These are phyloP conservation scores for Mythimna impura DNA, from an alignment of 2,888 invertebrate species.

Conservation along the genomic window DNA sequence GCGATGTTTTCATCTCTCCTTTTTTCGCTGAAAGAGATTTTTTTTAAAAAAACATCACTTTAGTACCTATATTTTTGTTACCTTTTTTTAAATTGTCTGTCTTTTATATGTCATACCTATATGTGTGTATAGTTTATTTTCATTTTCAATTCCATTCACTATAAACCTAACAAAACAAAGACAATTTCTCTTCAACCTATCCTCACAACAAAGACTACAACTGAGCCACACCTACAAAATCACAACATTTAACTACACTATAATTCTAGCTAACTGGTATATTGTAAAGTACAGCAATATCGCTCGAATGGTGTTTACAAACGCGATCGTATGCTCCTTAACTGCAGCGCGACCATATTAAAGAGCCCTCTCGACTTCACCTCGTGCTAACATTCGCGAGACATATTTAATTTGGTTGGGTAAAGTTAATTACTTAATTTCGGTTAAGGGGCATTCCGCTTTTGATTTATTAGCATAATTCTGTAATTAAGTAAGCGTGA, in stretches of 20 bases:
- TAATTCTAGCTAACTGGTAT: slow-evolving; percentile 68
- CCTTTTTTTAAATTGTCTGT: no score
- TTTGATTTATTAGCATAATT: slow-evolving; percentile 85
- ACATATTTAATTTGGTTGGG: slow-evolving; percentile 73
- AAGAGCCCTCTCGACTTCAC: slow-evolving; percentile 64
- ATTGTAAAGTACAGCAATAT: slow-evolving; percentile 71
- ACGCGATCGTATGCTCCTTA: slow-evolving; percentile 77
- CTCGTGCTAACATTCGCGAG: slow-evolving; percentile 64
- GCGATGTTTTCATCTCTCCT: no score
- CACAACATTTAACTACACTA: slow-evolving; percentile 60
- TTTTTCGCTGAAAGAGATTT: no score
- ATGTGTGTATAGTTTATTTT: no score
- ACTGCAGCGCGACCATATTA: slow-evolving; percentile 65
- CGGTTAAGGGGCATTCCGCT: slow-evolving; percentile 78
- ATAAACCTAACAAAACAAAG: no score
- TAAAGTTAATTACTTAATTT: slow-evolving; percentile 87
- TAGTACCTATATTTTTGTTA: no score
- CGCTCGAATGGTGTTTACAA: slow-evolving; percentile 73
- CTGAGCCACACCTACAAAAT: slow-evolving; percentile 60
- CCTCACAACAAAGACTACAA: slow-evolving; percentile 32
- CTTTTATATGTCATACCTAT: no score
- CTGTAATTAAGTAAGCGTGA: slow-evolving; percentile 79
- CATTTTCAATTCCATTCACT: no score
- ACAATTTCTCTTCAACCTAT: slow-evolving; percentile 21
- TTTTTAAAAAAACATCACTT: no score